Evolutionary conservation across 2,113 vertebrate species (phyloP).

Genomic region (Sarotherodon lohbergeri): DNA sequence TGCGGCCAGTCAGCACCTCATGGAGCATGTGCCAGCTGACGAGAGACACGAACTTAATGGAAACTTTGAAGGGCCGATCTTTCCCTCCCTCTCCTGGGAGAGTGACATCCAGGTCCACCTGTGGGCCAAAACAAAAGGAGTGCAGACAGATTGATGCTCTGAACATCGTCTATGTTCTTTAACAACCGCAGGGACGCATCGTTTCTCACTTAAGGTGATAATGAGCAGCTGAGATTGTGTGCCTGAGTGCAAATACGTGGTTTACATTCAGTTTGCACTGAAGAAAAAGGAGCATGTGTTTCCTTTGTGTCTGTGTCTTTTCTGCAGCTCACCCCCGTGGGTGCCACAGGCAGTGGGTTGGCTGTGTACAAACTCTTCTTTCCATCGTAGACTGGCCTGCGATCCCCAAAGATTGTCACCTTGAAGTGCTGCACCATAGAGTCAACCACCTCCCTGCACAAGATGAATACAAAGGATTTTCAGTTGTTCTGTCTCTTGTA

Average conservation of each 20-base stretch:
- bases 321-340: constrained; percentile 83
- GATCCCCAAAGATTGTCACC: constrained; percentile 99
- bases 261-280: not conserved
- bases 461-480: not conserved
- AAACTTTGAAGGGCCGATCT: constrained; percentile 97
- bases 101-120: constrained; percentile 99
- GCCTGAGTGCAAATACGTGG: not conserved
- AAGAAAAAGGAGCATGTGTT: not conserved
- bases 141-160: not conserved
- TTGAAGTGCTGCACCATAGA: constrained; percentile 99
- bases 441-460: constrained; percentile 93
- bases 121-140: not conserved
- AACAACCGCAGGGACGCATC: not conserved
- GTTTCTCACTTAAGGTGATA: not conserved
- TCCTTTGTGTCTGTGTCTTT: not conserved
- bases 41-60: constrained; percentile 96
- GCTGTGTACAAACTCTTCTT: constrained; percentile 98
- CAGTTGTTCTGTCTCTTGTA: not conserved
- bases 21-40: constrained; percentile 99
- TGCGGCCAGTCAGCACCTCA: constrained; percentile 95
- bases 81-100: constrained; percentile 97
- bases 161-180: not conserved
- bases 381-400: constrained; percentile 97
- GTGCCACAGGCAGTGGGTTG: constrained; percentile 94
- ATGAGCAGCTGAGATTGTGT: not conserved